Evolutionary conservation across 2,113 vertebrate genomes (phyloP).

Genomic region (Vombatus ursinus): DNA sequence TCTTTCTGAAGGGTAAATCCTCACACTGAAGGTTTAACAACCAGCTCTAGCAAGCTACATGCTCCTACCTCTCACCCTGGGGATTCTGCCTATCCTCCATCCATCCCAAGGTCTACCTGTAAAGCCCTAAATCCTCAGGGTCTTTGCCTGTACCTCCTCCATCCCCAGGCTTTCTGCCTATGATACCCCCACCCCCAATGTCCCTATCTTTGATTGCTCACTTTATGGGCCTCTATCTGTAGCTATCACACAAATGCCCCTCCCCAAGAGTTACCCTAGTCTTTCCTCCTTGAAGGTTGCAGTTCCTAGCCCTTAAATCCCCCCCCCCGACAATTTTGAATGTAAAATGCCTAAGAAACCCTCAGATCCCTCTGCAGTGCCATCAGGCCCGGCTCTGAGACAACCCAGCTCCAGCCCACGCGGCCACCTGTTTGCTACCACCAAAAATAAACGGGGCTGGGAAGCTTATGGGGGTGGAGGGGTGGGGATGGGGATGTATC

Average conservation of each 20-base stretch:
- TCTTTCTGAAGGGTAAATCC: not conserved
- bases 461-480: not conserved
- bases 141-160: not conserved
- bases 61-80: not conserved
- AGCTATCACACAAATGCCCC: not conserved
- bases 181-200: not conserved
- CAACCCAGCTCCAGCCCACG: constrained; percentile 22
- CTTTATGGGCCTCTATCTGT: not conserved
- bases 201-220: not conserved
- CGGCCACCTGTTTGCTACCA: constrained; percentile 16
- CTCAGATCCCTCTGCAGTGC: not conserved
- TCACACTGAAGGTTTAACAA: not conserved
- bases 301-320: not conserved
- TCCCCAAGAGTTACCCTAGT: not conserved
- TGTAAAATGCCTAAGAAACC: not conserved
- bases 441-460: constrained; percentile 21
- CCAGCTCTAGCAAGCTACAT: not conserved
- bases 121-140: not conserved
- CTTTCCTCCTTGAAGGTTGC: not conserved
- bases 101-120: not conserved
- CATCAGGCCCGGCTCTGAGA: not conserved
- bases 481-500: not conserved
- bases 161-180: not conserved
- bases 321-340: not conserved
- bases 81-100: not conserved